Evolutionary conservation across 2,113 vertebrate species (phyloP).

Genomic region (Lophius piscatorius): DNA sequence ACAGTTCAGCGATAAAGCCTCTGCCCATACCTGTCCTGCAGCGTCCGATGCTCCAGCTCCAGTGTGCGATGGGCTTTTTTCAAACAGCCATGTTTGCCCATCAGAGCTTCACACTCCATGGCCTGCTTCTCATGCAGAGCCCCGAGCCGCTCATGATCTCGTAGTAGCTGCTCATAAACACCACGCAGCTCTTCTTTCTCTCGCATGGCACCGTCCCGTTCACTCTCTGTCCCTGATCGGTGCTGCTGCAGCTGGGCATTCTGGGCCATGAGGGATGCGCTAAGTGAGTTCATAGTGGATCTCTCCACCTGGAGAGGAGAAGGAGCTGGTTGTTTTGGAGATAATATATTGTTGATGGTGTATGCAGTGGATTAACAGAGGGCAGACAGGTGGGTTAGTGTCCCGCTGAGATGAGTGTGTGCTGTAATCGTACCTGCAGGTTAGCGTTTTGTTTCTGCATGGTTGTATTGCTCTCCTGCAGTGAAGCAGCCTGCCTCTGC

Average conservation of each 20-base stretch:
- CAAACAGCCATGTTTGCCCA: constrained; percentile 90
- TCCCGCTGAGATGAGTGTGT: not conserved
- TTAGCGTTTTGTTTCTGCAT: constrained; percentile 96
- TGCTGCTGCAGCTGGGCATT: constrained; percentile 93
- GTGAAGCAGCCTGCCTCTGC: constrained; percentile 91
- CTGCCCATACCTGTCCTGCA: constrained; percentile 86
- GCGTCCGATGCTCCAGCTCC: constrained; percentile 91
- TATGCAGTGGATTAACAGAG: not conserved
- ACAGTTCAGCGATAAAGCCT: too few species aligned
- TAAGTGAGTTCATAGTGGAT: constrained; percentile 93
- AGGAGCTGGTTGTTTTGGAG: not conserved
- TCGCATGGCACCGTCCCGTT: constrained; percentile 84
- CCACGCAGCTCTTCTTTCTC: constrained; percentile 89
- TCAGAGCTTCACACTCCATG: constrained; percentile 90
- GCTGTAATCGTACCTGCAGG: constrained; percentile 85
- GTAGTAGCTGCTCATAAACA: constrained; percentile 88
- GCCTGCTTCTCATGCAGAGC: constrained; percentile 94
- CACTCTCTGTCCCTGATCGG: constrained; percentile 87
- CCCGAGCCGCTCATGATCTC: constrained; percentile 92
- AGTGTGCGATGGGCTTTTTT: constrained; percentile 91
- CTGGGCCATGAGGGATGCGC: constrained; percentile 92
- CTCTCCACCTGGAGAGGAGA: constrained; percentile 88
- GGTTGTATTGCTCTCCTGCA: constrained; percentile 95
- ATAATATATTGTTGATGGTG: not conserved
- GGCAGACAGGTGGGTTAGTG: too few species aligned